phyloP scores from a whole-genome alignment of 2,888 invertebrate species.

The Xestoiulus laeticollis region DNA sequence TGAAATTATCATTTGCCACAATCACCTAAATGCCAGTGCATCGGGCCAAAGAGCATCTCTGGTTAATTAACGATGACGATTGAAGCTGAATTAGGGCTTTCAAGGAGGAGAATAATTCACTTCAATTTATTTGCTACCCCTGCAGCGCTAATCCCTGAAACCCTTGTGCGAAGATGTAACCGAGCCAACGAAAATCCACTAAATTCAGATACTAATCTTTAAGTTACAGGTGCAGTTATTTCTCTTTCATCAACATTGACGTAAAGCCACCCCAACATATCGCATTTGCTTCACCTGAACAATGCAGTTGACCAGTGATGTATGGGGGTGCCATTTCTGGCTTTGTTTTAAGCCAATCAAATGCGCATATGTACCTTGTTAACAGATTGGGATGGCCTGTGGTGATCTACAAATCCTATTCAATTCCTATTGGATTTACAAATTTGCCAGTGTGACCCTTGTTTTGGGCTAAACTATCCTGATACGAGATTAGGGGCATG shows the following conservation, averaged over 20 bases:
- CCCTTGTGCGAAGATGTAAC: background rate
- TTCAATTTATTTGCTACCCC: background rate
- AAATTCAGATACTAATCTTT: background rate
- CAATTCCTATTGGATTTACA: too few relatives aligned
- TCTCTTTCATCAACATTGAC: background rate
- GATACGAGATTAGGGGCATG: too few relatives aligned
- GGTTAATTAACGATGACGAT: slow-evolving; percentile 9
- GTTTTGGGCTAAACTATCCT: too few relatives aligned
- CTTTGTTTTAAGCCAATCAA: background rate
- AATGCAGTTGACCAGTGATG: background rate
- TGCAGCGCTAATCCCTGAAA: background rate
- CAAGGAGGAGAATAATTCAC: background rate
- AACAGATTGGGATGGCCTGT: background rate
- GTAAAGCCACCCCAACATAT: background rate
- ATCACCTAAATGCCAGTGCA: background rate
- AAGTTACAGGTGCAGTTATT: slow-evolving; percentile 9
- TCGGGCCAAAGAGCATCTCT: background rate
- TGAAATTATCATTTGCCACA: background rate
- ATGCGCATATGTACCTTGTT: background rate
- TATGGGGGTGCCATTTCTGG: background rate
- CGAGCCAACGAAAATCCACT: background rate
- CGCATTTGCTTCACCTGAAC: background rate
- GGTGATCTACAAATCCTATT: too few relatives aligned
- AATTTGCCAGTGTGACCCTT: too few relatives aligned
- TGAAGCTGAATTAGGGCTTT: slow-evolving; percentile 1